Evolutionary conservation across 2,797 vertebrate species (phyloP).

Genomic region (Hippopotamyrus pictus): DNA sequence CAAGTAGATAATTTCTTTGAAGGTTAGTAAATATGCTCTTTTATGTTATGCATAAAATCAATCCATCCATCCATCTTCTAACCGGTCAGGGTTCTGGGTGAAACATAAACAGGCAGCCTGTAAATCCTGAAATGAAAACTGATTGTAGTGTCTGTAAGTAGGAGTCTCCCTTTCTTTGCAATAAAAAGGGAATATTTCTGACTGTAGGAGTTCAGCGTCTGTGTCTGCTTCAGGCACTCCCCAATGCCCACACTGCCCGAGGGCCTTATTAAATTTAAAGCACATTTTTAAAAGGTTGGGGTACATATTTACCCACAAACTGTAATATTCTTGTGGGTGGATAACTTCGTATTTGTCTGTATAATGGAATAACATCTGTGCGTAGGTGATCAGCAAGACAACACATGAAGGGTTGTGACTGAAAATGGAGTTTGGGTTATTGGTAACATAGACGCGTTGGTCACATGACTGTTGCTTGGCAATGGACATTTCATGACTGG

Average conservation of each 20-base stretch:
- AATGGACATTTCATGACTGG: neutral
- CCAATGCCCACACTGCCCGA: neutral
- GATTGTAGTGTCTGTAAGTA: neutral
- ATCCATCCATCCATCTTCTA: neutral
- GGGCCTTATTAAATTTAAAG: constrained; percentile 2
- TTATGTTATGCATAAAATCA: neutral
- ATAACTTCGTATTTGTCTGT: neutral
- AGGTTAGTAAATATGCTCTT: neutral
- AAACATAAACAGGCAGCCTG: neutral
- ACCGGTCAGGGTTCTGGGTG: neutral
- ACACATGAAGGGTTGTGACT: neutral
- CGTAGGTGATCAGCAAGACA: neutral
- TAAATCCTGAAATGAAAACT: neutral
- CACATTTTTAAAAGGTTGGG: neutral
- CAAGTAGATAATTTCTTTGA: neutral
- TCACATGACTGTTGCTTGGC: neutral
- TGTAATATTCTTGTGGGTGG: neutral
- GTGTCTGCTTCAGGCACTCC: neutral
- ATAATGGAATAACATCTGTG: neutral
- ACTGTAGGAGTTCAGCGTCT: neutral
- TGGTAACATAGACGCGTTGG: neutral
- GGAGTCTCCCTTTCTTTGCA: neutral
- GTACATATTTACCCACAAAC: neutral
- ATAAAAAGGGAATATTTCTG: neutral
- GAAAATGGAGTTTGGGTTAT: neutral